These are phyloP conservation scores for Microctenopoma stevenorrisi DNA, from an alignment of 2,797 vertebrate species.

Conservation along the genomic window DNA sequence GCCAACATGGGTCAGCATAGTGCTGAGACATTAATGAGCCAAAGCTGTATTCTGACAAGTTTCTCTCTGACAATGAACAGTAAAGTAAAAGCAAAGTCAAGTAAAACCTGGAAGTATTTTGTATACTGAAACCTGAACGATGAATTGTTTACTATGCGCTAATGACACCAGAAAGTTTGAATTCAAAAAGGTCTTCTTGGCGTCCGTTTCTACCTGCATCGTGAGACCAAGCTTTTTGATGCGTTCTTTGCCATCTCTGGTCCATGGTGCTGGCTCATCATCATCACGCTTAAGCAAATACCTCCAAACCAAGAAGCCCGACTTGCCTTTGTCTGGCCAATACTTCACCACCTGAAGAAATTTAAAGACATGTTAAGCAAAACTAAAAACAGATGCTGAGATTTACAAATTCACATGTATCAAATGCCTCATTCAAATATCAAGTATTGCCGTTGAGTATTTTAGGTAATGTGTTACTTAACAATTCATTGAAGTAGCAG, in stretches of 20 bases:
- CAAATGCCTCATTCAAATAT: neutral
- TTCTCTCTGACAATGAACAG: too few relatives aligned
- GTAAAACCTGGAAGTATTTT: too few relatives aligned
- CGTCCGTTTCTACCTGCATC: conserved; percentile 88
- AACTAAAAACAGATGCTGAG: neutral
- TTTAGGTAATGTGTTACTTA: neutral
- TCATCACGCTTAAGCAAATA: conserved; percentile 94
- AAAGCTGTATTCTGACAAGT: too few relatives aligned
- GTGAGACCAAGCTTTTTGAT: conserved; percentile 92
- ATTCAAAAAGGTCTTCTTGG: too few relatives aligned
- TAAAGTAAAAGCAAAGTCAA: too few relatives aligned
- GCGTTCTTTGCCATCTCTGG: conserved; percentile 94
- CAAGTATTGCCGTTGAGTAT: neutral
- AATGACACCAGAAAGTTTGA: too few relatives aligned
- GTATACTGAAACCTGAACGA: too few relatives aligned
- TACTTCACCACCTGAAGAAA: conserved; percentile 91
- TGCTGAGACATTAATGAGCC: too few relatives aligned
- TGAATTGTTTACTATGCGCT: too few relatives aligned
- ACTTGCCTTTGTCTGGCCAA: conserved; percentile 97
- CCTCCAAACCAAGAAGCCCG: conserved; percentile 96
- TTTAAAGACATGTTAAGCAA: neutral
- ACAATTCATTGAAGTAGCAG: too few relatives aligned
- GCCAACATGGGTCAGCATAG: too few relatives aligned
- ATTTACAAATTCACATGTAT: neutral
- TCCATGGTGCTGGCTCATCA: conserved; percentile 95